Evolutionary conservation across 2,113 vertebrate species (phyloP).

Genomic region (Clarias batrachus): DNA sequence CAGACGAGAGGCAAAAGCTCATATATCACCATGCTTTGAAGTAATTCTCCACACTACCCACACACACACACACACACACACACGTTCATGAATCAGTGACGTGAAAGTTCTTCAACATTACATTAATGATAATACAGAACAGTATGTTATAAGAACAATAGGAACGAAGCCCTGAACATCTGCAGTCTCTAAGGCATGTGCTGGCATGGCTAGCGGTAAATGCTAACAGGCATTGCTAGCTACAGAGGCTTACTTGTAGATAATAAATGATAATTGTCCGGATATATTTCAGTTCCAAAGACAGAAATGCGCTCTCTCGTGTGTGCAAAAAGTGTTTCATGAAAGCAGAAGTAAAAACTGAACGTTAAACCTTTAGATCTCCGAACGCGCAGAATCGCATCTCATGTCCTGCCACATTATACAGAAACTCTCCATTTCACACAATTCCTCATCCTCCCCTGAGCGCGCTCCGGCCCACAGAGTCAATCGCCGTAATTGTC

Average conservation of each 20-base stretch:
- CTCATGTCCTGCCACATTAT: not conserved
- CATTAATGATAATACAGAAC: not conserved
- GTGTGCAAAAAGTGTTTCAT: no score
- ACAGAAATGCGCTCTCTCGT: not conserved
- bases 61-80: slow-evolving; percentile 38
- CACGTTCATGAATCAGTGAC: slow-evolving; percentile 40
- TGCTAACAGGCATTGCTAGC: not conserved
- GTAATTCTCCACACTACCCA: slow-evolving; percentile 25
- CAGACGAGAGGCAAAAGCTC: slow-evolving; percentile 36
- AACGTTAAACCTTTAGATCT: not conserved
- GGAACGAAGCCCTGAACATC: not conserved
- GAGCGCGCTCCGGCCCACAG: slow-evolving; percentile 50
- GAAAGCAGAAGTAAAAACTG: not conserved
- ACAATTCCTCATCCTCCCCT: slow-evolving; percentile 59
- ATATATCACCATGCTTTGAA: slow-evolving; percentile 41
- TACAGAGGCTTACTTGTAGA: not conserved
- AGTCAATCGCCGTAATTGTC: slow-evolving; percentile 82
- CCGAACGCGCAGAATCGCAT: not conserved
- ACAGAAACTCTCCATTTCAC: slow-evolving; percentile 29
- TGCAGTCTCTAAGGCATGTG: not conserved
- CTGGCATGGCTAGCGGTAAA: not conserved
- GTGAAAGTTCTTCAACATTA: not conserved
- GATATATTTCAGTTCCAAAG: not conserved
- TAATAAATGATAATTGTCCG: not conserved
- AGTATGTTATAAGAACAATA: not conserved